These are phyloP conservation scores for Apotomis betuletana DNA, from an alignment of 2,888 invertebrate species.

Conservation along the genomic window DNA sequence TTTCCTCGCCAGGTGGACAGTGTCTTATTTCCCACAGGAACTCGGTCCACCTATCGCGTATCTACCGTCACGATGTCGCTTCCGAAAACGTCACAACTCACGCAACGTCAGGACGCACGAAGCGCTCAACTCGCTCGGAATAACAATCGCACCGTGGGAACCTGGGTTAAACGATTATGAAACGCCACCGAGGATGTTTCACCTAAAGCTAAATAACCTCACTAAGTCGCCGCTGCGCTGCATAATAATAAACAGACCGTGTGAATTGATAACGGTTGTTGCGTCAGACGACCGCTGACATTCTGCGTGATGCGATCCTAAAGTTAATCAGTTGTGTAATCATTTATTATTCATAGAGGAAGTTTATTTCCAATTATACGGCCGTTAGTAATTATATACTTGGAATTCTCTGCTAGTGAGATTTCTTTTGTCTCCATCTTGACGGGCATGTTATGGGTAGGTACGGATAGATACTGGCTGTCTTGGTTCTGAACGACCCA, in stretches of 20 bases:
- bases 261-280: constrained; percentile 70
- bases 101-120: constrained; percentile 65
- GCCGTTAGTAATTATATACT: constrained; percentile 6
- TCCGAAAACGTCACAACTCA: constrained; percentile 64
- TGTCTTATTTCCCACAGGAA: constrained; percentile 29
- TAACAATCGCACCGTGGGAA: constrained; percentile 80
- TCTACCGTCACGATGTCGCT: constrained; percentile 48
- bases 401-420: neutral
- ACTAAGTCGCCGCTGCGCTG: constrained; percentile 52
- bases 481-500: too few relatives aligned
- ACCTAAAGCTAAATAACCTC: constrained; percentile 56
- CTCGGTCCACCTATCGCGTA: constrained; percentile 23
- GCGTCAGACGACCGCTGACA: constrained; percentile 63
- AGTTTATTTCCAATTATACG: constrained; percentile 28
- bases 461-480: too few relatives aligned
- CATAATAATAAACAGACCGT: constrained; percentile 61
- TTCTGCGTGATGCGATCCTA: constrained; percentile 45
- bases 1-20: constrained; percentile 5
- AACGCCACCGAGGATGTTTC: constrained; percentile 64
- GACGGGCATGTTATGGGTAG: too few relatives aligned
- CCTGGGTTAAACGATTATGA: constrained; percentile 68
- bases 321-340: constrained; percentile 32
- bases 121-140: constrained; percentile 65
- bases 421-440: neutral
- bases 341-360: constrained; percentile 24